Evolutionary conservation across 2,113 vertebrate genomes (phyloP).

Genomic region (Dolichallabes microphthalmus): DNA sequence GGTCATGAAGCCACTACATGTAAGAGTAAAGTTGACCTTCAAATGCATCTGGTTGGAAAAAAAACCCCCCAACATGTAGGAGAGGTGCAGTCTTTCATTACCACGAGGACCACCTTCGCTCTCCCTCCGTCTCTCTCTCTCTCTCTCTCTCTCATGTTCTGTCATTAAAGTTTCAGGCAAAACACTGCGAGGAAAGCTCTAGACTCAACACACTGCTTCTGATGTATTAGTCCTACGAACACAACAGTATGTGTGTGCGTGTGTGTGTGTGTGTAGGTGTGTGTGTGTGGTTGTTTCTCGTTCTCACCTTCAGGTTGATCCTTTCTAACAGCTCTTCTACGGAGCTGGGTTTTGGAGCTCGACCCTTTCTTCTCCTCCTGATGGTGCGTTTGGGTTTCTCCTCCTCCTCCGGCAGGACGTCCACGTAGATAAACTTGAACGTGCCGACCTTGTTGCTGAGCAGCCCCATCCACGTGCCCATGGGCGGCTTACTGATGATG

Average conservation of each 20-base stretch:
- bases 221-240: neutral
- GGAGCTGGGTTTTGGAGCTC: conserved; percentile 89
- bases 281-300: conserved; percentile 7
- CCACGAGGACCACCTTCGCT: conserved; percentile 8
- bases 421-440: conserved; percentile 99
- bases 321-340: conserved; percentile 96
- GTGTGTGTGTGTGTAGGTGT: conserved; percentile 5
- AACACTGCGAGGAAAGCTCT: neutral
- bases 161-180: conserved; percentile 9
- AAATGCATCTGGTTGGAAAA: neutral
- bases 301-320: conserved; percentile 89
- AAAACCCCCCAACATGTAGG: neutral
- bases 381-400: conserved; percentile 91
- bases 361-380: conserved; percentile 84
- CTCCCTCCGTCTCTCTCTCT: conserved; percentile 8
- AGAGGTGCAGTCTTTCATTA: conserved; percentile 23
- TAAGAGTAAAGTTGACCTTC: conserved; percentile 13
- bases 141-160: conserved; percentile 8
- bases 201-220: conserved; percentile 25
- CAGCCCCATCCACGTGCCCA: conserved; percentile 99
- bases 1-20: conserved; percentile 17
- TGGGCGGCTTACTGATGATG: conserved; percentile 98
- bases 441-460: conserved; percentile 98
- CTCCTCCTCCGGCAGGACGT: conserved; percentile 88
- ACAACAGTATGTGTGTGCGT: conserved; percentile 11